Evolutionary conservation across 2,113 vertebrate genomes (phyloP).

Genomic region (Nyctibius bracteatus): DNA sequence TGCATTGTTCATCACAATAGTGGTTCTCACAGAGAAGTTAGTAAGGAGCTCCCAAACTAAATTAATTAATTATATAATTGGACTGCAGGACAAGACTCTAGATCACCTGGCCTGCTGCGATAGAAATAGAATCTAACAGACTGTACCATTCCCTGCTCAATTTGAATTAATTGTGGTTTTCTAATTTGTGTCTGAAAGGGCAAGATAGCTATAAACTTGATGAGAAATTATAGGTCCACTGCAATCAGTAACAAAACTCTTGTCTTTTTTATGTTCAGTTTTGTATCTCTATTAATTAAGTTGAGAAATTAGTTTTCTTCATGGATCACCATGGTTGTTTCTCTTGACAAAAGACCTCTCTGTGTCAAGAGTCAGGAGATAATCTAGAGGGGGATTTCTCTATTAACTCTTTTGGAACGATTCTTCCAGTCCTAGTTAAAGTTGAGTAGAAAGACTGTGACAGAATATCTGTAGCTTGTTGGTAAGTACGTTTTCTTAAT

Average conservation of each 20-base stretch:
- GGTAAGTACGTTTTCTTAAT: neutral
- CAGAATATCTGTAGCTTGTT: neutral
- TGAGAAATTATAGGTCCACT: neutral
- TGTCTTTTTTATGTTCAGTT: neutral
- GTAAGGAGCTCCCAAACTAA: neutral
- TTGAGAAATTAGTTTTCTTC: neutral
- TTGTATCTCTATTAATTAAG: neutral
- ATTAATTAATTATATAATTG: neutral
- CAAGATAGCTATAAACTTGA: neutral
- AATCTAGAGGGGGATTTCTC: neutral
- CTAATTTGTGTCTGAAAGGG: neutral
- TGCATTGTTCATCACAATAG: neutral
- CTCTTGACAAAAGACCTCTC: neutral
- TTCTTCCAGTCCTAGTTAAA: neutral
- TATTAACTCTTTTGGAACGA: neutral
- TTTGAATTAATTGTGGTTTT: neutral
- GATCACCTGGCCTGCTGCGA: neutral
- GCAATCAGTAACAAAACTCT: neutral
- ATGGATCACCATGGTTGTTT: rapidly evolving
- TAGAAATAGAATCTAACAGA: neutral
- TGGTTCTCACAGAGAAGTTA: neutral
- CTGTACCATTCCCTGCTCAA: neutral
- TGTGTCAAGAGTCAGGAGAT: neutral
- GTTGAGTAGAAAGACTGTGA: neutral
- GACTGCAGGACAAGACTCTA: neutral